phyloP scores from a whole-genome alignment of 2,797 vertebrate genomes.

The Sphenopsis melanotis region DNA sequence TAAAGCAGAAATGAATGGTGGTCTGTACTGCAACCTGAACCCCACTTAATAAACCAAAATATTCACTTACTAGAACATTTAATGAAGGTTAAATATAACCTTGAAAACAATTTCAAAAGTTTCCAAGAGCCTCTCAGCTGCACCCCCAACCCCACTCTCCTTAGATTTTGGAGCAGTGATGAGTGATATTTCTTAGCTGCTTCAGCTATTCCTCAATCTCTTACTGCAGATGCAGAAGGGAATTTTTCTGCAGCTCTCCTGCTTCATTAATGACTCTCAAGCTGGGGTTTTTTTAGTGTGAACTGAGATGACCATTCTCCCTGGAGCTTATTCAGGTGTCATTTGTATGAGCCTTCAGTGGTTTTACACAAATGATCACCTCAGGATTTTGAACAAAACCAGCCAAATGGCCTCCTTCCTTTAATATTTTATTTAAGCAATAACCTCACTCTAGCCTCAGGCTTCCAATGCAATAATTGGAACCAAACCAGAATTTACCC shows the following conservation, averaged over 20 bases:
- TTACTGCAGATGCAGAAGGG: neutral
- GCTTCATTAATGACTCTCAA: neutral
- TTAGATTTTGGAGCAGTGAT: conserved; percentile 57
- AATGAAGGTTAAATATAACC: conserved; percentile 64
- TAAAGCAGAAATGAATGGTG: conserved; percentile 51
- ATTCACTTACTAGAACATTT: conserved; percentile 56
- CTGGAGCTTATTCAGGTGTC: conserved; percentile 22
- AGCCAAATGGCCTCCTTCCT: neutral
- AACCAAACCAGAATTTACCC: conserved; percentile 2
- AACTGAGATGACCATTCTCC: neutral
- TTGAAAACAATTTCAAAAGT: conserved; percentile 52
- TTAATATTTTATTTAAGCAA: neutral
- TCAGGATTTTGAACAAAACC: neutral
- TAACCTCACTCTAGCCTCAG: neutral
- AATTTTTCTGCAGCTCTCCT: neutral
- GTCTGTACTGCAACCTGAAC: conserved; percentile 56
- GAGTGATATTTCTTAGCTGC: conserved; percentile 67
- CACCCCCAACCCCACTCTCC: neutral
- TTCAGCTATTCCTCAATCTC: neutral
- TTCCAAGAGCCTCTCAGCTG: conserved; percentile 40
- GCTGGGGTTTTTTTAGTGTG: neutral
- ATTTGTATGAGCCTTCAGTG: neutral
- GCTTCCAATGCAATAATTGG: neutral
- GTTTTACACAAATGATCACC: neutral
- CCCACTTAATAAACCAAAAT: conserved; percentile 48